Base-by-base conservation (phyloP, 1,140 invertebrate genomes). In the Drosophila nannoptera region DNA sequence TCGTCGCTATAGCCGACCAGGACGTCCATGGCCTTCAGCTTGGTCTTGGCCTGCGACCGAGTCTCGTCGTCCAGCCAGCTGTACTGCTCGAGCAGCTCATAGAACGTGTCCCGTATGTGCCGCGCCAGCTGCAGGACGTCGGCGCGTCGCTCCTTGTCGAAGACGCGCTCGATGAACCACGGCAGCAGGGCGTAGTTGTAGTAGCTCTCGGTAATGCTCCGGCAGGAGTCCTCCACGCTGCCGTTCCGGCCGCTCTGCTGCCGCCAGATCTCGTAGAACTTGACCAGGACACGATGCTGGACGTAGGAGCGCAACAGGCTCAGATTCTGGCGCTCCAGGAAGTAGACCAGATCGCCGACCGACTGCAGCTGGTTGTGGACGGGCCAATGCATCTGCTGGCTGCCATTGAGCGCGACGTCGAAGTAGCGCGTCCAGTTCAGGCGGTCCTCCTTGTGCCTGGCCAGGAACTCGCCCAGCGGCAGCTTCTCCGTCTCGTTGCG, bases 51-150 rank as follows among this genome's bases (percentile, higher is more conserved):
- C 45, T 80, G 46, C 0, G 81, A 88, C 0, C 78, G 73, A 0
- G 87, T 88, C 7, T 88, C 81, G 3, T 88, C 87, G 11, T 88
- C 87, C 55, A 88, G 42, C 87, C 87, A 88, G 0, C 40, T 72
- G 11, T 88, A 77, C 7, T 83, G 71, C 12, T 78, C 83, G 4
- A 88, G 16, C 7, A 83, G 61, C 9, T 80, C 77, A 33, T 86
- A 86, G 59, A 88, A 88, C 0, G 81, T 86, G 4, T 80, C 81
- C 53, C 69, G 70, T 0, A 88, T 75, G 4, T 78, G 55, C 50
- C 70, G 73, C 2, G 87, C 83, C 5, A 88, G 53, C 2, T 50
- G 22, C 4, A 88, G 53, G 0, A 86, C 68, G 67, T 88, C 87
- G 0, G 84, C 81, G 0, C 87, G 69, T 2, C 62, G 54, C 8